Percentiles rank a stretch among this genome's conserved stretches.
Evolutionary conservation across 2,888 invertebrate species (phyloP).

Genomic region (Argynnis bischoffii): DNA sequence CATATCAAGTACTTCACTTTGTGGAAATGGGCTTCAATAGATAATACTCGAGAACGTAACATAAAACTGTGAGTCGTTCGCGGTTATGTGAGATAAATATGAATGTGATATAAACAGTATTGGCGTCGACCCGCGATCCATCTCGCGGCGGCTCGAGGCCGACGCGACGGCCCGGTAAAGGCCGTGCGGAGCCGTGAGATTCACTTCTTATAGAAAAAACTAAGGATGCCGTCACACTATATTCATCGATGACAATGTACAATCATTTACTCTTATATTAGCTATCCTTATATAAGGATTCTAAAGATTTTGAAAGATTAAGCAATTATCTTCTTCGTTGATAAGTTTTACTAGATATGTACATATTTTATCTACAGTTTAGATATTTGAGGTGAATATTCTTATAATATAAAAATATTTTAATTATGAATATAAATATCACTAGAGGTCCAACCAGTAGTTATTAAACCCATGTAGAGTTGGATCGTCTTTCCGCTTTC

Average conservation of each 20-base stretch:
- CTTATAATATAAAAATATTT: not conserved
- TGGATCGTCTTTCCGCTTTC: not conserved
- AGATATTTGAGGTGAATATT: too few relatives aligned
- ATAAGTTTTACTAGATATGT: too few relatives aligned
- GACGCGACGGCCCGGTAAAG: slow-evolving; percentile 24
- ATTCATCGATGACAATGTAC: not conserved
- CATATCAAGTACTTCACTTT: not conserved
- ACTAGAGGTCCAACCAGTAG: not conserved
- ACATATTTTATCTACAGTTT: too few relatives aligned
- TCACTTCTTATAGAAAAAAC: slow-evolving; percentile 16
- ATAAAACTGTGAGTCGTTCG: not conserved
- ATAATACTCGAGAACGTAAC: not conserved
- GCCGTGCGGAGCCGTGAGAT: slow-evolving; percentile 27
- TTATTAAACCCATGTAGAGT: not conserved
- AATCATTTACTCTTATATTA: not conserved
- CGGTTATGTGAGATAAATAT: not conserved
- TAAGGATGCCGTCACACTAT: slow-evolving; percentile 3
- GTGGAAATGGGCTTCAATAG: not conserved
- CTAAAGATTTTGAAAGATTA: not conserved
- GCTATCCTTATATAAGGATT: not conserved
- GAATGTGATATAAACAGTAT: not conserved
- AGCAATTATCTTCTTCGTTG: too few relatives aligned
- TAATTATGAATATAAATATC: not conserved
- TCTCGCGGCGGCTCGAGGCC: slow-evolving; percentile 24
- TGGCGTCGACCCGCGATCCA: not conserved